A percentile compares a stretch with the other conserved stretches of the same genome.
Evolutionary conservation across 2,888 invertebrate genomes (phyloP).

Genomic region (Cantharis nigra): DNA sequence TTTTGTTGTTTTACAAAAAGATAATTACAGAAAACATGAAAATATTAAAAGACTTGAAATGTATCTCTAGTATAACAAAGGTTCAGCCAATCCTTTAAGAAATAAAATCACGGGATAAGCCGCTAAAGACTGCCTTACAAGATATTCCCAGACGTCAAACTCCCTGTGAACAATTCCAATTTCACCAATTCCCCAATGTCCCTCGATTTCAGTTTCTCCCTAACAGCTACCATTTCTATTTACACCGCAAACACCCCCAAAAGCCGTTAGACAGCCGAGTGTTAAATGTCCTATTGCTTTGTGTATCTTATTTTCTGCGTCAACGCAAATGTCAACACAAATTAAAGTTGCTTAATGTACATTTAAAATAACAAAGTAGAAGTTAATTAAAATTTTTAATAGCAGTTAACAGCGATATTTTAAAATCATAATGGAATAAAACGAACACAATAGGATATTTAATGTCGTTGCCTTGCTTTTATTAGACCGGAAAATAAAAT

Average conservation of each 20-base stretch:
- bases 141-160: conserved; percentile 31
- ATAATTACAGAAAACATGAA: background rate
- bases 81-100: conserved; percentile 8
- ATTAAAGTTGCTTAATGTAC: background rate
- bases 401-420: background rate
- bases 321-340: background rate
- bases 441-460: background rate
- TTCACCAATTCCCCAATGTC: conserved; percentile 30
- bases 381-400: background rate
- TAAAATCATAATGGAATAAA: background rate
- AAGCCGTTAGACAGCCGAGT: conserved; percentile 18
- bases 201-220: conserved; percentile 23
- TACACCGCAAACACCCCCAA: conserved; percentile 29
- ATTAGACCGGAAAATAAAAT: background rate
- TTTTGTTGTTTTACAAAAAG: background rate
- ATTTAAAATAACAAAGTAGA: background rate
- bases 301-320: conserved; percentile 23
- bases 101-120: conserved; percentile 24
- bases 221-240: conserved; percentile 30
- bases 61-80: conserved; percentile 3
- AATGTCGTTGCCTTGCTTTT: background rate
- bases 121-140: conserved; percentile 25
- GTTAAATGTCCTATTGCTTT: conserved; percentile 23
- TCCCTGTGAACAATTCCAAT: conserved; percentile 32
- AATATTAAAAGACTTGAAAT: background rate